Evolutionary conservation across 2,888 invertebrate genomes (phyloP), one percentile per base, ranked within the genome.

Genomic region (Aphidius colemani): DNA sequence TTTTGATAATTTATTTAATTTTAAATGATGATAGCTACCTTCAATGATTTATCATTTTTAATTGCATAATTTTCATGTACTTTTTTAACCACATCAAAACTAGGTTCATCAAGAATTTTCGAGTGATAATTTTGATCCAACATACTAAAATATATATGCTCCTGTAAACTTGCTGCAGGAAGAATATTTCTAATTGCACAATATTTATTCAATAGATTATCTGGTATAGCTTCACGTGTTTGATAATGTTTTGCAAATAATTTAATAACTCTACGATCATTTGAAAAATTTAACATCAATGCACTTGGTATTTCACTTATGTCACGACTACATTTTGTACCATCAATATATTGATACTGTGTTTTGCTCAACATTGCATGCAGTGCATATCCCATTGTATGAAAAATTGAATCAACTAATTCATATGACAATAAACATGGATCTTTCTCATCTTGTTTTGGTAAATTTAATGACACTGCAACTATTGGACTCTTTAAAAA

Each of bases 341-440:
- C 98, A 6, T 97, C 93, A 53, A 98, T 95, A 84, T 99, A 98
- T 83, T 99, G 99, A 84, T 97, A 95, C 66, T 89, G 87, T 0
- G 98, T 97, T 68, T 97, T 88, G 3, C 95, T 99, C 71, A 99
- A 84, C 96, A 99, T 98, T 11, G 98, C 97, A 84, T 99, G 99
- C 88, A 98, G 91, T n/a, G 98, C 99, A 85, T 99, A 98, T 0
- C 99, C 99, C 90, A 96, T 91, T 86, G 99, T 98, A 82, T 99
- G 99, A 83, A 98, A 98, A 70, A 99, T 85, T 85, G 98, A 99
- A 83, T 98, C 98, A 8, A 98, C 92, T 76, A 93, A 91, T 11
- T 89, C 88, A 0, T 94, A 93, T 30, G 90, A 88, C 61, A 98
- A 85, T 59, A 97, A 84, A 50, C 94, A 91, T 1, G 94, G 94